Percentiles rank a stretch among this genome's conserved stretches.
These are phyloP conservation scores for Oreochromis tanganicae DNA, from an alignment of 2,113 vertebrate species.

Conservation along the genomic window DNA sequence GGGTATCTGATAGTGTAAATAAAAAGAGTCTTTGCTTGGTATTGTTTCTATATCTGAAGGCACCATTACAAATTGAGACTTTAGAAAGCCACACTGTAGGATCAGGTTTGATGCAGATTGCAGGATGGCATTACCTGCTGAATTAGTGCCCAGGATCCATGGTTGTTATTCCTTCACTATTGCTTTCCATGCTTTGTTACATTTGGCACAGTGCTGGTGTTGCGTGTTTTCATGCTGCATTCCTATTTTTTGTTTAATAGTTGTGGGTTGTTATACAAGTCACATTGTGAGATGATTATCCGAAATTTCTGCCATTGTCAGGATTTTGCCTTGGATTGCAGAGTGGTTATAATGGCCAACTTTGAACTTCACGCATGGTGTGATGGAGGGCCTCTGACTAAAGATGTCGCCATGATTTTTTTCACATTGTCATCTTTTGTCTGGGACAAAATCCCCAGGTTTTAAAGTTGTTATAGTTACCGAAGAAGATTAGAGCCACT, in stretches of 20 bases:
- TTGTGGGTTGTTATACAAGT: not conserved
- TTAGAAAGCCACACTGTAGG: not conserved
- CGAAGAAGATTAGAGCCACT: too few relatives aligned
- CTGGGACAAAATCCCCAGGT: not conserved
- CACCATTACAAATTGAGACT: not conserved
- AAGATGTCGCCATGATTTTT: not conserved
- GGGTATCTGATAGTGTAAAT: not conserved
- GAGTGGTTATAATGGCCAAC: not conserved
- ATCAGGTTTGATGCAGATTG: not conserved
- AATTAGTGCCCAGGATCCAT: not conserved
- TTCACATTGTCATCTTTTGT: not conserved
- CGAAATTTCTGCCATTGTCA: not conserved
- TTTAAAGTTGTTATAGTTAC: too few relatives aligned
- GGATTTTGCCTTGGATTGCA: not conserved
- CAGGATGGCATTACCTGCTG: not conserved
- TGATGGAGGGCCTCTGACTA: not conserved
- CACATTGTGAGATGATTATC: not conserved
- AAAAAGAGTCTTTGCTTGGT: not conserved
- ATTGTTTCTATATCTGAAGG: not conserved
- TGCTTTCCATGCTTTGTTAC: not conserved
- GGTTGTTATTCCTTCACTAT: not conserved
- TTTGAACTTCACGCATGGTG: not conserved
- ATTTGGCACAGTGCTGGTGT: not conserved
- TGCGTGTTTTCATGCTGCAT: not conserved
- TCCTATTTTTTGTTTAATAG: not conserved